Conservation (phyloP, 2,888 invertebrate genomes). For the Luperina nickerlii region DNA sequence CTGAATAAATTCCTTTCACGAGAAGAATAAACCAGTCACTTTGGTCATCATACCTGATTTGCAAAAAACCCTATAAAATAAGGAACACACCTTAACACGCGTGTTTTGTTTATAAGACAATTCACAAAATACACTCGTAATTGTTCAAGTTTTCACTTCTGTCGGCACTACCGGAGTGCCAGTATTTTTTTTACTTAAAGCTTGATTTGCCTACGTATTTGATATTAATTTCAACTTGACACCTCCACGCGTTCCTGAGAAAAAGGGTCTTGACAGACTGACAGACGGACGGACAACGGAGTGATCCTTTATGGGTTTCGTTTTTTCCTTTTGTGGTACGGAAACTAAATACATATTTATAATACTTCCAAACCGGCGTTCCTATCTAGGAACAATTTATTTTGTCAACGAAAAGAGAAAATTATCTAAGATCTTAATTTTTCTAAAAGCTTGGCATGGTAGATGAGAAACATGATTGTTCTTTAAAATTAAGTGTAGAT, state of each 20-base stretch:
- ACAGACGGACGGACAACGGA: not conserved
- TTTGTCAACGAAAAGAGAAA: not conserved
- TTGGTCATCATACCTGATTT: too few relatives aligned
- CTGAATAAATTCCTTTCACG: too few relatives aligned
- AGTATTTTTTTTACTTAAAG: too few relatives aligned
- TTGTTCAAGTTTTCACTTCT: too few relatives aligned
- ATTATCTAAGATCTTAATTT: not conserved
- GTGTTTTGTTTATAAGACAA: too few relatives aligned
- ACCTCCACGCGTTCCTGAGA: not conserved
- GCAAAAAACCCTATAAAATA: too few relatives aligned
- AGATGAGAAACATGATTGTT: not conserved
- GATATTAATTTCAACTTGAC: too few relatives aligned
- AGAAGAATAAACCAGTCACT: too few relatives aligned
- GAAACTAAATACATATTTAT: not conserved
- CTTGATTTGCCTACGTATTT: not conserved
- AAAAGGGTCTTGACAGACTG: conserved; percentile 1
- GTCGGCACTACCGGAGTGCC: too few relatives aligned
- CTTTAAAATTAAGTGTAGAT: not conserved
- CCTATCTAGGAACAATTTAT: not conserved
- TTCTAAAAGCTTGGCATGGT: not conserved
- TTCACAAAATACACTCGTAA: too few relatives aligned
- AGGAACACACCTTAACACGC: too few relatives aligned
- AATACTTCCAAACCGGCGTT: not conserved
- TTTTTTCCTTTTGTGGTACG: not conserved
- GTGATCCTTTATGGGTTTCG: not conserved